phyloP scores from a whole-genome alignment of 30 jellyfish, hydroid and myxozoan genomes.

The Sanderia malayensis region DNA sequence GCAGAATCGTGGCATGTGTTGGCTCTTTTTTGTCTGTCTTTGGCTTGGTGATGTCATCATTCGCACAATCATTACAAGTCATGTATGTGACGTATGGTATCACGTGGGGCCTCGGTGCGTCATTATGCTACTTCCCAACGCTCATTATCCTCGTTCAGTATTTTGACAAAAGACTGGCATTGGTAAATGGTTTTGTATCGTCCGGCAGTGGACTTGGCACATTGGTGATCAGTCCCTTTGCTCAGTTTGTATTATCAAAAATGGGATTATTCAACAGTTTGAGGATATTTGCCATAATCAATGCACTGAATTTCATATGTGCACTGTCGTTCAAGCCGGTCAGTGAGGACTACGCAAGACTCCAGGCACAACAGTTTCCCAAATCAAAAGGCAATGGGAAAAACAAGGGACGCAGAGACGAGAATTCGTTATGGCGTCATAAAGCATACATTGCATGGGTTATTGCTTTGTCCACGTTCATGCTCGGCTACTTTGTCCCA shows the following conservation, averaged over 20 bases:
- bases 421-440: constrained; percentile 50
- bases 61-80: constrained; percentile 69
- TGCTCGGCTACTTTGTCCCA: constrained; percentile 98
- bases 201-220: constrained; percentile 99
- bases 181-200: constrained; percentile 95
- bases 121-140: constrained; percentile 96
- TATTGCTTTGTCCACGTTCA: constrained; percentile 73
- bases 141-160: constrained; percentile 85
- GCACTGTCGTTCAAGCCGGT: constrained; percentile 82
- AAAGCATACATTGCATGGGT: constrained; percentile 87
- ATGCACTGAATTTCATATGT: constrained; percentile 62
- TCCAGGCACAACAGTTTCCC: constrained; percentile 30
- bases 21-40: constrained; percentile 91
- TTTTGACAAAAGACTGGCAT: constrained; percentile 89
- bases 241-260: constrained; percentile 58
- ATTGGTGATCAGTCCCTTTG: constrained; percentile 84
- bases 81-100: constrained; percentile 95
- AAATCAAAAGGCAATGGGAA: constrained; percentile 4
- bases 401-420: background rate
- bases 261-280: constrained; percentile 63
- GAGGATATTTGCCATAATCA: constrained; percentile 68
- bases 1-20: constrained; percentile 76
- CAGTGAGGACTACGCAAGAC: constrained; percentile 46
- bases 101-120: constrained; percentile 99
- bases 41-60: constrained; percentile 89